Evolutionary conservation across 2,797 vertebrate species (phyloP), one percentile per base, ranked within the genome.

Genomic region (Menidia menidia): DNA sequence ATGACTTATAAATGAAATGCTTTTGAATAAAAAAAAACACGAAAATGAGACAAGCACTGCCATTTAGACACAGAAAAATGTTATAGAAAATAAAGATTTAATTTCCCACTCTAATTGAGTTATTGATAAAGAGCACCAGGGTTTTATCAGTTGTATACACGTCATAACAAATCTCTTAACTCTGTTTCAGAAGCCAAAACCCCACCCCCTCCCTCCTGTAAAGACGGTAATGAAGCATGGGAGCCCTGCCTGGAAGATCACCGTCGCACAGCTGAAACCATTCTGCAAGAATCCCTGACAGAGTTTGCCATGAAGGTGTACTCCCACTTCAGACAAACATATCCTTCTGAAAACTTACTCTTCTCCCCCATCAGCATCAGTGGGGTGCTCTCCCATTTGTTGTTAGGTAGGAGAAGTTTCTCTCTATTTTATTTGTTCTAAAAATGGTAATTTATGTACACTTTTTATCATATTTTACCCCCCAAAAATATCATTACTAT

Each of bases 301-400:
- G 89, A 91, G 12, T 94, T 95, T 69, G 89, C 94, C 25, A 67
- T 86, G 64, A 85, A 84, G 15, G 25, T 93, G 12, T 94, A 89
- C 51, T 77, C 80, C 16, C 18, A 68, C 19, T 54, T 94, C 35
- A 85, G 73, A 53, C 51, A 52, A 19, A 70, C 68, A 5, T 4
- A 88, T 11, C 72, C 83, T 4, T 51, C 69, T 0, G 3, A 45
- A 6, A 95, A 94, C 84, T 13, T 94, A 68, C 91, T 95, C 55
- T 87, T 91, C 69, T 95, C 94, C 62, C 94, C 94, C 0, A 48
- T 94, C 76, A 94, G 94, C 84, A 93, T 95, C 56, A 78, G 65
- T 4, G 39, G 55, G 1, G 16, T 81, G n/a, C 79, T 95, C 13
- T 86, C 87, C 48, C 89, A 94, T 82, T 82, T 95, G 76, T 74